Conservation (phyloP, 2,113 vertebrate genomes). For the Athene cunicularia region DNA sequence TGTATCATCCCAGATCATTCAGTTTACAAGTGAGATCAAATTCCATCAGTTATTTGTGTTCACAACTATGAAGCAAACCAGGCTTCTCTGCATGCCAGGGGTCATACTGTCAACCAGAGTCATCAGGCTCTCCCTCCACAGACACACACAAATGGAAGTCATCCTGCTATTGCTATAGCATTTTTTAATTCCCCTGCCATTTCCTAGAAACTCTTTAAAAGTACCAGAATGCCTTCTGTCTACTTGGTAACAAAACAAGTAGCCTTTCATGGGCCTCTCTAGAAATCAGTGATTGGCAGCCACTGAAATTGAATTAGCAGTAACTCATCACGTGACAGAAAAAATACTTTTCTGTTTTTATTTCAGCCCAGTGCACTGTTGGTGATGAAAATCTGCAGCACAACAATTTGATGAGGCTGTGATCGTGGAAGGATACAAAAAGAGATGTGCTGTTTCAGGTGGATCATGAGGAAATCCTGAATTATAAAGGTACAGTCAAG, state of each 20-base stretch:
- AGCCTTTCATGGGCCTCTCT: conserved; percentile 16
- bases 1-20: neutral
- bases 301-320: conserved; percentile 51
- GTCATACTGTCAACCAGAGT: neutral
- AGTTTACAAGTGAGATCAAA: neutral
- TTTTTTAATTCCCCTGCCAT: conserved; percentile 29
- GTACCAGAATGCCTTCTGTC: conserved; percentile 11
- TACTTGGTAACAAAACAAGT: conserved; percentile 23
- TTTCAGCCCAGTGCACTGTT: neutral
- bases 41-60: neutral
- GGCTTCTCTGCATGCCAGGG: neutral
- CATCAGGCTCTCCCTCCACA: neutral
- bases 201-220: conserved; percentile 43
- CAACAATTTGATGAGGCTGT: neutral
- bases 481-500: neutral
- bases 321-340: neutral
- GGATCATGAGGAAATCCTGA: neutral
- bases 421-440: neutral
- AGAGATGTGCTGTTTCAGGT: neutral
- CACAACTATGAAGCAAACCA: neutral
- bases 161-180: neutral
- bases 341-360: neutral
- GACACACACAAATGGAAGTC: neutral
- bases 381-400: neutral
- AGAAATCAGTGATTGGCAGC: conserved; percentile 53